Evolutionary conservation across 1,140 invertebrate genomes (phyloP).

Genomic region (Contarinia nasturtii): DNA sequence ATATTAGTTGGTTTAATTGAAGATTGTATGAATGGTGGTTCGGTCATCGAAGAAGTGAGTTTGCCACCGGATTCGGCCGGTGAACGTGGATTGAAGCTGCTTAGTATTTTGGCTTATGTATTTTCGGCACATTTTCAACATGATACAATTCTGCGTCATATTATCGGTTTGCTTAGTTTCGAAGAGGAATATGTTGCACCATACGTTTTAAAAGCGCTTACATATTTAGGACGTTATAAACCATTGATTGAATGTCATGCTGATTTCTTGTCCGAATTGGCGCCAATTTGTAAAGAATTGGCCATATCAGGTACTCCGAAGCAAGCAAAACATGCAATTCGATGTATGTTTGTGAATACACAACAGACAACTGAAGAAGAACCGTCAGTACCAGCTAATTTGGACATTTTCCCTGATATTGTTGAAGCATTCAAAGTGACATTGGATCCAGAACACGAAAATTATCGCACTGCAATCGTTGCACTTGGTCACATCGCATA

Average conservation of each 20-base stretch:
- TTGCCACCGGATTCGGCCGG: slow-evolving; percentile 60
- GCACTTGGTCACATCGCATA: slow-evolving; percentile 85
- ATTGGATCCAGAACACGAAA: slow-evolving; percentile 54
- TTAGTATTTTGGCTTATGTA: slow-evolving; percentile 67
- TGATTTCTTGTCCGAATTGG: slow-evolving; percentile 39
- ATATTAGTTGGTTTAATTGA: slow-evolving; percentile 34
- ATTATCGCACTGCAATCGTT: slow-evolving; percentile 85
- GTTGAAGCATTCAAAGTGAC: slow-evolving; percentile 62
- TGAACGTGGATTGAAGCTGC: slow-evolving; percentile 60
- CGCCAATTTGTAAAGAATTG: slow-evolving; percentile 71
- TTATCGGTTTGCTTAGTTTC: slow-evolving; percentile 56
- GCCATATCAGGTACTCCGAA: slow-evolving; percentile 76
- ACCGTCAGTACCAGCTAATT: slow-evolving; percentile 26
- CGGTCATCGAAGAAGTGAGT: slow-evolving; percentile 42
- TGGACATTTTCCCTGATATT: slow-evolving; percentile 66
- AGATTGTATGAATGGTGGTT: slow-evolving; percentile 18
- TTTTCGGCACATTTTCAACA: slow-evolving; percentile 85
- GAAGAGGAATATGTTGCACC: slow-evolving; percentile 71
- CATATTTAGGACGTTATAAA: slow-evolving; percentile 73
- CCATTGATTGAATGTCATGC: slow-evolving; percentile 40
- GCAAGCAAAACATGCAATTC: slow-evolving; percentile 89
- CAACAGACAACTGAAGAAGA: slow-evolving; percentile 14
- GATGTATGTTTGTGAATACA: slow-evolving; percentile 69
- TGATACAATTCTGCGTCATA: slow-evolving; percentile 58
- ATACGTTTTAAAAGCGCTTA: slow-evolving; percentile 61